A percentile compares a stretch with the other conserved stretches of the same genome.
These are phyloP conservation scores for Spea hammondii DNA, from an alignment of 2,797 vertebrate genomes.

Conservation along the genomic window DNA sequence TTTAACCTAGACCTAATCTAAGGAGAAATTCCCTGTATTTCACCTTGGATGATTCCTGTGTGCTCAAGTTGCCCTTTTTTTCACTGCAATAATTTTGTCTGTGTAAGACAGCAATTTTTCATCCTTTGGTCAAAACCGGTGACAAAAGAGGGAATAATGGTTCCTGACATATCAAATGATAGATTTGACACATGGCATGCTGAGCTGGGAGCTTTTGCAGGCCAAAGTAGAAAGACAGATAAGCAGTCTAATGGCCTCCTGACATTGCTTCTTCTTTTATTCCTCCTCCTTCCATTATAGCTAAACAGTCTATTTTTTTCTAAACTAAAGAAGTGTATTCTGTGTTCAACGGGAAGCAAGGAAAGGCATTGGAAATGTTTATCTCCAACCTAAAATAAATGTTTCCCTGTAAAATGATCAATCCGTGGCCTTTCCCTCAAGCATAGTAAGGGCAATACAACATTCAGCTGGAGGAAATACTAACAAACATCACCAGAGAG, in stretches of 20 bases:
- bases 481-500: slow-evolving; percentile 75
- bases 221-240: slow-evolving; percentile 82
- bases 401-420: slow-evolving; percentile 73
- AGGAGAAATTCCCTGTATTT: slow-evolving; percentile 84
- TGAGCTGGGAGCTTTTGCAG: slow-evolving; percentile 74
- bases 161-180: slow-evolving; percentile 86
- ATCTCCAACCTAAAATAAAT: slow-evolving; percentile 63
- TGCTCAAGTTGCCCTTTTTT: slow-evolving; percentile 67
- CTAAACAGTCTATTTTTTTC: slow-evolving; percentile 55
- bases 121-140: slow-evolving; percentile 85
- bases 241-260: slow-evolving; percentile 82
- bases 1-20: slow-evolving; percentile 94
- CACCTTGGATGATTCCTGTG: slow-evolving; percentile 78
- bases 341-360: slow-evolving; percentile 58
- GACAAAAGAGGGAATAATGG: slow-evolving; percentile 90
- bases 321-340: slow-evolving; percentile 53
- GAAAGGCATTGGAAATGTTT: slow-evolving; percentile 53
- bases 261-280: slow-evolving; percentile 68
- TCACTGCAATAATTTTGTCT: slow-evolving; percentile 78
- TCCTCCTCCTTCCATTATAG: slow-evolving; percentile 38
- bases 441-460: slow-evolving; percentile 69
- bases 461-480: slow-evolving; percentile 75
- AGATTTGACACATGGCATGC: slow-evolving; percentile 83
- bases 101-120: slow-evolving; percentile 87
- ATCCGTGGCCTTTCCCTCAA: slow-evolving; percentile 68